Percentiles rank a stretch among this genome's conserved stretches.
phyloP scores from a whole-genome alignment of 2,113 vertebrate species.

The Heterotilapia buettikoferi region DNA sequence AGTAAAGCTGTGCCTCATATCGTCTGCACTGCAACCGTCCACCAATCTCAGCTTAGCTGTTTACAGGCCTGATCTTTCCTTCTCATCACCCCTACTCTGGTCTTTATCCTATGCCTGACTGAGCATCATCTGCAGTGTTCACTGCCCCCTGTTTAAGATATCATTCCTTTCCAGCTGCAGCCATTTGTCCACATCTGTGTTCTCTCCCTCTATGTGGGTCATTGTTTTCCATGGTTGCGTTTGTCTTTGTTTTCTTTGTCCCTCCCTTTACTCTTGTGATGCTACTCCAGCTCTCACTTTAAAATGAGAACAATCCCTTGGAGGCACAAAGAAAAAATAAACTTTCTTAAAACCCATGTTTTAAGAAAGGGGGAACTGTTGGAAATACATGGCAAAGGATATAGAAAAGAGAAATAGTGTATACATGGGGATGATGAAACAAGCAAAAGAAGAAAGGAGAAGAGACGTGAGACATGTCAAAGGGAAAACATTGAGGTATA shows the following conservation, averaged over 20 bases:
- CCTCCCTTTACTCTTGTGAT: background rate
- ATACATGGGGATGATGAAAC: background rate
- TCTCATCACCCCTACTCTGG: background rate
- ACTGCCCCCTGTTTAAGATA: background rate
- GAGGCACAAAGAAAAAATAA: background rate
- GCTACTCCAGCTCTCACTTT: background rate
- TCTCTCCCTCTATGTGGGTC: conserved; percentile 2
- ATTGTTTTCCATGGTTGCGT: background rate
- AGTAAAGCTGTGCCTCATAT: background rate
- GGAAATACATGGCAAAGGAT: background rate
- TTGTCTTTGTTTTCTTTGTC: background rate
- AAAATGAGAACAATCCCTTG: background rate
- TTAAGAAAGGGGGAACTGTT: background rate
- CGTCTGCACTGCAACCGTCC: background rate
- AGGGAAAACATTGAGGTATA: background rate
- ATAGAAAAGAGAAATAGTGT: background rate
- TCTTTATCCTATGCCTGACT: background rate
- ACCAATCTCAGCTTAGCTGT: background rate
- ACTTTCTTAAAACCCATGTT: background rate
- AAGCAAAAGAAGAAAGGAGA: background rate
- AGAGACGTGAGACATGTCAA: background rate
- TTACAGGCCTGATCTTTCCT: conserved; percentile 15
- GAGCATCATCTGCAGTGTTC: background rate
- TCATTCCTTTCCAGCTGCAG: conserved; percentile 1
- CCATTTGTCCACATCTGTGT: background rate